Evolutionary conservation across 2,888 invertebrate species (phyloP), one percentile per base, ranked within the genome.

Genomic region (Luffia ferchaultella): DNA sequence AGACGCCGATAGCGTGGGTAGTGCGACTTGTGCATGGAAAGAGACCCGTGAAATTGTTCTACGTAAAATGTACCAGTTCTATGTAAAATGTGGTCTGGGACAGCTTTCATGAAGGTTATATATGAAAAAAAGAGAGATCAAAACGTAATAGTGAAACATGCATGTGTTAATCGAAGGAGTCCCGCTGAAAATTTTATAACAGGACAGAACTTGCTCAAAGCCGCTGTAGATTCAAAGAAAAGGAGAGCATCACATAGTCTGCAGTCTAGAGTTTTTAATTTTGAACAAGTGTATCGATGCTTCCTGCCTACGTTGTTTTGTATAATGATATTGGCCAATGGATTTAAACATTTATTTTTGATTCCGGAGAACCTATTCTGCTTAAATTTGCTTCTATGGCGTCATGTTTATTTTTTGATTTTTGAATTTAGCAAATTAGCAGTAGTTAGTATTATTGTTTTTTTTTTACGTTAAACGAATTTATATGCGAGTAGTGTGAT

Each of bases 301-400:
- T 75, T 73, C 62, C 69, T 73, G 61, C 65, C 69, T 67, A 42
- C 42, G 68, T 74, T 73, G 68, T 70, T 63, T 63, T 62, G 57
- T 58, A 62, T 63, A 76, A 80, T 77, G 76, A 79, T 76, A 74
- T 76, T 86, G 86, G 85, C 86, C 86, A 85, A 80, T 74, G 76
- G 72, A 79, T 76, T 66, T 73, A 64, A 64, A 58, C 63, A 72
- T 77, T 84, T 80, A 74, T 77, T 80, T 53, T 77, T 79, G 75
- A 77, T 78, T 77, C 80, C 76, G 77, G 79, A 82, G 83, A 82
- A 83, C 83, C 82, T 83, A 83, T 83, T 83, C 82, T 83, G 83
- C 83, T 84, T 83, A 64, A 77, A 77, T 79, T 79, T 82, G 80
- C 82, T 84, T 83, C 74, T 74, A 71, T 54, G 76, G 72, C 80